Evolutionary conservation across 2,888 invertebrate species (phyloP), one percentile per base, ranked within the genome.

Genomic region (Maniola hyperantus): DNA sequence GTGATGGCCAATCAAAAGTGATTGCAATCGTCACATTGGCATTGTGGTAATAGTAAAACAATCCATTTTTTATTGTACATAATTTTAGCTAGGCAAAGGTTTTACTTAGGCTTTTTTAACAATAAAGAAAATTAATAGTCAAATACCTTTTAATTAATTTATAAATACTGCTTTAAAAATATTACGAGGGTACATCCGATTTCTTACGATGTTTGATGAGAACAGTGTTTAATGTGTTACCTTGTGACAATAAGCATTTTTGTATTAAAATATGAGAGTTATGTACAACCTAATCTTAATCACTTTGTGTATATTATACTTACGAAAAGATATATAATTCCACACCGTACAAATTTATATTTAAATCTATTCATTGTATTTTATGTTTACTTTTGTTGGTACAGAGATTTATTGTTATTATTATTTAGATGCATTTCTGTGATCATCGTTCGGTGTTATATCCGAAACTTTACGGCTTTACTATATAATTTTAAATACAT

Each of bases 241-340:
- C 80, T 72, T 83, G 83, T 84, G 90, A 90, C 89, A 89, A 89
- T 91, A 89, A 90, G 83, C 82, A 84, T 85, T 85, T 82, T 85
- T 84, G 81, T 84, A 82, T 81, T 80, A 77, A 80, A 55, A 61
- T 50, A 61, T 13, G 15, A 48, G n/a, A 60, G 8, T 20, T n/a
- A 46, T 46, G 7, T 39, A 61, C 53, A n/a, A 61, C 71, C 65
- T 80, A 81, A 8, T 81, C 77, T 77, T 74, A 78, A 72, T 74
- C 76, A 76, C 71, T 74, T 73, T 67, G 76, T 76, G 76, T 87
- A 82, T 84, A 83, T 78, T 55, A 64, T 57, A 34, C 20, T n/a
- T n/a, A 8, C 11, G 10, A 36, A 64, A 68, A 63, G 75, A 77
- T 76, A 74, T 73, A 74, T 72, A 74, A 71, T 77, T 79, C 79